A percentile compares a stretch with the other conserved stretches of the same genome.
Evolutionary conservation across 2,888 invertebrate species (phyloP).

Genomic region (Melieria crassipennis): DNA sequence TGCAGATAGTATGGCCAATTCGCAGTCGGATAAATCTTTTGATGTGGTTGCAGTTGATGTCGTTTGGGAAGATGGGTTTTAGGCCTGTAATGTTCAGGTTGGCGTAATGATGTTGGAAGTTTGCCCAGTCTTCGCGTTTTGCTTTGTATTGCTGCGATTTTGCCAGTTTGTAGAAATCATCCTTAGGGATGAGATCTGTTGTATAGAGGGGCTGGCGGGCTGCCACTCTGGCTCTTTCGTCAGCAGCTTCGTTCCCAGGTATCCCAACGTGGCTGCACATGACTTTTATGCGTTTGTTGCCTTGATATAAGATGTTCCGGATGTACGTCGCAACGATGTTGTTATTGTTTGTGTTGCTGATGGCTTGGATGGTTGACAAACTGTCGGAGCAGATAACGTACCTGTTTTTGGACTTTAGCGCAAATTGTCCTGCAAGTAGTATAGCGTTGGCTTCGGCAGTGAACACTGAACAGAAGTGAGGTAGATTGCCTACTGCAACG

Average conservation of each 20-base stretch:
- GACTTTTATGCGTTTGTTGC: no score
- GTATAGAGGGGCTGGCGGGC: background rate
- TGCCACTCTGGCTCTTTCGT: background rate
- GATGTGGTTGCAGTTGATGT: background rate
- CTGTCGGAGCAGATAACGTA: no score
- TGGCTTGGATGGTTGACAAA: no score
- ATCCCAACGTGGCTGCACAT: background rate
- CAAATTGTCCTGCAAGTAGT: no score
- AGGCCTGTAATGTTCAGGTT: background rate
- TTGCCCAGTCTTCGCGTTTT: background rate
- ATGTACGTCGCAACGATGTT: no score
- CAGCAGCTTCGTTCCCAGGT: constrained; percentile 3
- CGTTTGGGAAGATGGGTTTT: background rate
- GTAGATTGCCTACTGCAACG: no score
- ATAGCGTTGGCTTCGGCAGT: no score
- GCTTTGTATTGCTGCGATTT: background rate
- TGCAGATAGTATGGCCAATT: constrained; percentile 1
- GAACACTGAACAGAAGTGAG: no score
- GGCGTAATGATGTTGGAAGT: background rate
- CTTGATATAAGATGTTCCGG: no score
- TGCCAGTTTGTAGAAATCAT: background rate
- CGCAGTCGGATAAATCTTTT: constrained; percentile 3
- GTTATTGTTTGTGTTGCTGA: no score
- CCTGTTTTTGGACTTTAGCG: no score
- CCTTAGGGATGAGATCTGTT: background rate